Evolutionary conservation across 2,797 vertebrate species (phyloP).

Genomic region (Nannoperca australis): DNA sequence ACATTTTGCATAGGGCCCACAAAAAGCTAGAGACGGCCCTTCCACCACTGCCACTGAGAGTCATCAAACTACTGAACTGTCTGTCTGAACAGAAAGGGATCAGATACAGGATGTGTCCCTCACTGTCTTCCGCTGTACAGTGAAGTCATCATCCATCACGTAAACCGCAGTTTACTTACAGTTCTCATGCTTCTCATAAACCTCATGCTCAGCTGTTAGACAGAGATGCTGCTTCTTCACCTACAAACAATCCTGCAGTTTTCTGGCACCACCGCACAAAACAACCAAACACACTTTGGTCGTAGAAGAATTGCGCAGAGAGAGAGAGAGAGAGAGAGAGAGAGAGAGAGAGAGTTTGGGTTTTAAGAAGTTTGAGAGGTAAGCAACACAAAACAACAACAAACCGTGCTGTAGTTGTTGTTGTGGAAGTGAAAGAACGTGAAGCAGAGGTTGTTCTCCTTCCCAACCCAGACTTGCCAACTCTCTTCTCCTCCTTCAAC

Average conservation of each 20-base stretch:
- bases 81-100: neutral
- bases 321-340: too few species aligned
- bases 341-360: too few species aligned
- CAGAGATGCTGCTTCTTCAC: neutral
- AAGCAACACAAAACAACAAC: neutral
- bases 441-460: neutral
- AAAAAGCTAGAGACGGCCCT: too few species aligned
- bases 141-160: slow-evolving; percentile 12
- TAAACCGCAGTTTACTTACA: neutral
- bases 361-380: too few species aligned
- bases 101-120: slow-evolving; percentile 13
- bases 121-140: neutral
- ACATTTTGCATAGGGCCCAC: too few species aligned
- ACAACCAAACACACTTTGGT: neutral
- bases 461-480: neutral
- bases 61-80: neutral
- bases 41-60: too few species aligned
- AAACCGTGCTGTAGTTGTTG: neutral
- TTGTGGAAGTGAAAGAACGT: neutral
- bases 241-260: neutral
- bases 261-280: neutral
- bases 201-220: neutral
- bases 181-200: neutral
- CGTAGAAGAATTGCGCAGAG: neutral
- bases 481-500: neutral